Evolutionary conservation across 2,797 vertebrate species (phyloP), one percentile per base, ranked within the genome.

Genomic region (Mus minutoides): DNA sequence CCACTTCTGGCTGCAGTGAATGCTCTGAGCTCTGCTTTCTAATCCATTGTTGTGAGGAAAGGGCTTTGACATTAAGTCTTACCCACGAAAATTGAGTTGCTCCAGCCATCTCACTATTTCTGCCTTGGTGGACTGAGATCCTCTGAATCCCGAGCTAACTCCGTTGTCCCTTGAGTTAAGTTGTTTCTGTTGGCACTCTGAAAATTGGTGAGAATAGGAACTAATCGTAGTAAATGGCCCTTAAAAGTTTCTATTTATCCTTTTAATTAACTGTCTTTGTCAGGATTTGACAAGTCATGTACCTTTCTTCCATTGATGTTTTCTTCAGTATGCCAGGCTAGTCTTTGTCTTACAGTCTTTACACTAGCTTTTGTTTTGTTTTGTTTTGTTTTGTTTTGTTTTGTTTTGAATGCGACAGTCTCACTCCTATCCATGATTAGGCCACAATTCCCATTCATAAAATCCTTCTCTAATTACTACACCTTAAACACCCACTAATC

Each of bases 211-310:
- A 77, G 76, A 71, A 58, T 80, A 56, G 26, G 9, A 31, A 1
- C 14, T 76, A 37, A 60, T 83, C 46, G 31, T 67, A 34, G 52
- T 83, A 71, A 43, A 71, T 76, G 86, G 37, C 29, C 60, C 86
- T 83, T 64, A 93, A 46, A 56, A 43, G 54, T 49, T 82, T 58
- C 26, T 79, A 34, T 88, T 71, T 83, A 73, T 77, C 19, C 5
- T 83, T 77, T 78, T 54, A 88, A 91, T 91, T 67, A 93, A 79
- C 26, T 46, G 37, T 49, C 91, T 82, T 71, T 46, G 62, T 88
- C 37, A 78, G 46, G 11, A 22, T 83, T 64, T 78, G 21, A 64
- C 60, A 78, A n/a, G 31, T 6, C 60, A 37, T 16, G 13, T 34
- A 19, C 87, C 83, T 95, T 88, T 24, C 46, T 78, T 67, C 31